Evolutionary conservation across 1,140 invertebrate species (phyloP).

Genomic region (Lordiphosa collinella): DNA sequence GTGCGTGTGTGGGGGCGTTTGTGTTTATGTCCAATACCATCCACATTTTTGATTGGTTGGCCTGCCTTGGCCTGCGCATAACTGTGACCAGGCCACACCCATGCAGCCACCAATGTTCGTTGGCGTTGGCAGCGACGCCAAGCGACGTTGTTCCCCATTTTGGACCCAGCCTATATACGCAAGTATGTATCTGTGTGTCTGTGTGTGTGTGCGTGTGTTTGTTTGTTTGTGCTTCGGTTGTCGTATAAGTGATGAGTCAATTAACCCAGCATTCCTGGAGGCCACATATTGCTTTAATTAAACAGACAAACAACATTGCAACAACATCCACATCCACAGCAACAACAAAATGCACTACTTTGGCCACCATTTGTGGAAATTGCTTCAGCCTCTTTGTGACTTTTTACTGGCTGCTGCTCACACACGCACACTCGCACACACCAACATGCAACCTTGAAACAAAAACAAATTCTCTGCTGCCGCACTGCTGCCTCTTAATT

Average conservation of each 20-base stretch:
- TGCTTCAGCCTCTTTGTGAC: slow-evolving; percentile 28
- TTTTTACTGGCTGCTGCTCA: slow-evolving; percentile 22
- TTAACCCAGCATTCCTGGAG: slow-evolving; percentile 76
- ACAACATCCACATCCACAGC: slow-evolving; percentile 28
- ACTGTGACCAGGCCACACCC: too few relatives aligned
- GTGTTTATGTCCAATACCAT: too few relatives aligned
- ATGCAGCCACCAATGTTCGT: too few relatives aligned
- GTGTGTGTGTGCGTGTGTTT: slow-evolving; percentile 21
- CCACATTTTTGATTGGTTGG: too few relatives aligned
- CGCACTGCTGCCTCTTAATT: slow-evolving; percentile 47
- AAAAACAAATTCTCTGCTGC: slow-evolving; percentile 23
- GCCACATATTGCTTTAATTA: slow-evolving; percentile 77
- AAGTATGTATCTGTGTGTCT: slow-evolving; percentile 15
- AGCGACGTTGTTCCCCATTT: slow-evolving; percentile 39
- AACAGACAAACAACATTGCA: slow-evolving; percentile 70
- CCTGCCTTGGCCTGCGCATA: too few relatives aligned
- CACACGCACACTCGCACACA: slow-evolving; percentile 15
- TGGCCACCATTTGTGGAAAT: slow-evolving; percentile 29
- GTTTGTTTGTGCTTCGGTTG: slow-evolving; percentile 74
- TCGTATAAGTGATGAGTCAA: slow-evolving; percentile 77
- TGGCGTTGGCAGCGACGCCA: too few relatives aligned
- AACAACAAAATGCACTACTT: slow-evolving; percentile 51
- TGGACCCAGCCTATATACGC: slow-evolving; percentile 1
- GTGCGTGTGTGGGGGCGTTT: too few relatives aligned
- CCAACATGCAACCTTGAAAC: slow-evolving; percentile 59